A percentile compares a stretch with the other conserved stretches of the same genome.
Evolutionary conservation across 92 coral and sea anemone species (phyloP).

Genomic region (Montipora capitata): DNA sequence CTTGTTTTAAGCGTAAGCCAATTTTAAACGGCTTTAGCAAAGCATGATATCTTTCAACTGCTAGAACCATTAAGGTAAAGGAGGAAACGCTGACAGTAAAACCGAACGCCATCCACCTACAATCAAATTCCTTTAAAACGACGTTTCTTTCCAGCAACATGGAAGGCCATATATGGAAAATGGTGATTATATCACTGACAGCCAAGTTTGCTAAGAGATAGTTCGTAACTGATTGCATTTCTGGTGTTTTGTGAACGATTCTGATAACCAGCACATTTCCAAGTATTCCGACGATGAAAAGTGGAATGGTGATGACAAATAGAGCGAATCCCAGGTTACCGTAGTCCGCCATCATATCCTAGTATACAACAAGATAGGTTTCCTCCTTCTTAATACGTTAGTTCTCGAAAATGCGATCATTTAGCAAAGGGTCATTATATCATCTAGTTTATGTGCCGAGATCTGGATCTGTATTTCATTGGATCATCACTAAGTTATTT

Average conservation of each 20-base stretch:
- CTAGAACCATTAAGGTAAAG: neutral
- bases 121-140: neutral
- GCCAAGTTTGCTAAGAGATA: slow-evolving; percentile 17
- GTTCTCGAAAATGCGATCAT: too few species aligned
- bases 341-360: neutral
- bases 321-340: neutral
- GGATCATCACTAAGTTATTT: too few species aligned
- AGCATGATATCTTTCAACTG: slow-evolving; percentile 12
- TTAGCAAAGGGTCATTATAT: too few species aligned
- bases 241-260: slow-evolving; percentile 5
- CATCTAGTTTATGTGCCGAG: too few species aligned
- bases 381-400: too few species aligned
- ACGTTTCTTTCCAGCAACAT: neutral
- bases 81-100: neutral
- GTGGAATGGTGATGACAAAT: neutral
- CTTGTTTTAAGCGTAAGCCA: neutral
- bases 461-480: too few species aligned
- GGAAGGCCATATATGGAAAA: neutral
- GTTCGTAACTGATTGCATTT: neutral
- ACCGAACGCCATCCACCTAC: too few species aligned
- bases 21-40: neutral
- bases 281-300: neutral
- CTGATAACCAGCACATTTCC: slow-evolving; percentile 17
- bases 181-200: slow-evolving; percentile 5
- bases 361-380: too few species aligned